Evolutionary conservation across 2,888 invertebrate genomes (phyloP), one percentile per base, ranked within the genome.

Genomic region (Athrips mouffetella): DNA sequence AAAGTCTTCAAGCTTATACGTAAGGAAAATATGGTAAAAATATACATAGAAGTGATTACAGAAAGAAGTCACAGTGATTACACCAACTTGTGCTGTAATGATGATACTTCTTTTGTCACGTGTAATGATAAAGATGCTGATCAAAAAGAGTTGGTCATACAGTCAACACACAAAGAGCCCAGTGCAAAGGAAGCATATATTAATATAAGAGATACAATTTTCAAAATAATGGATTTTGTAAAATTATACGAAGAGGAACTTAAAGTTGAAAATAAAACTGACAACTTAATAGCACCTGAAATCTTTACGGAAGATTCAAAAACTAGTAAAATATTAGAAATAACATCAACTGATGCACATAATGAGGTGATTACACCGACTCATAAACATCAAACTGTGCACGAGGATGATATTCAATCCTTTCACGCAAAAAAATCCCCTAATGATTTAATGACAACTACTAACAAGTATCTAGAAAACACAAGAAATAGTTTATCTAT

Each of bases 11-110:
- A 75, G 55, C 29, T 79, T 1, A 44, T 85, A 3, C 62, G 63
- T 44, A 76, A 70, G 57, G 63, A 63, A n/a, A 62, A 67, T 1
- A 60, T 69, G 7, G 59, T 80, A 5, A 85, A 81, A 67, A 61
- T 87, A 45, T 87, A 84, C 47, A 64, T 80, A 13, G 73, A 82
- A 55, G 58, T 77, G 2, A 56, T 60, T n/a, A 62, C 63, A 23
- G 50, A 54, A 35, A 53, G 53, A 11, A 62, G 69, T 30, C 58
- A 73, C 33, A 53, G 57, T 8, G 66, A 77, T 52, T 71, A 75
- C 40, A 68, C 65, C 10, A 55, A 59, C 41, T 60, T 64, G 13
- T 82, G 80, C 55, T 81, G 81, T 53, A 49, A 54, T 6, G 61
- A 63, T 29, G 50, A 55, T 7, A 60, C 49, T 23, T 3, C 10